Percentiles rank a stretch among this genome's conserved stretches.
Conservation (phyloP, 2,797 vertebrate species). For the Acrossocheilus fasciatus region DNA sequence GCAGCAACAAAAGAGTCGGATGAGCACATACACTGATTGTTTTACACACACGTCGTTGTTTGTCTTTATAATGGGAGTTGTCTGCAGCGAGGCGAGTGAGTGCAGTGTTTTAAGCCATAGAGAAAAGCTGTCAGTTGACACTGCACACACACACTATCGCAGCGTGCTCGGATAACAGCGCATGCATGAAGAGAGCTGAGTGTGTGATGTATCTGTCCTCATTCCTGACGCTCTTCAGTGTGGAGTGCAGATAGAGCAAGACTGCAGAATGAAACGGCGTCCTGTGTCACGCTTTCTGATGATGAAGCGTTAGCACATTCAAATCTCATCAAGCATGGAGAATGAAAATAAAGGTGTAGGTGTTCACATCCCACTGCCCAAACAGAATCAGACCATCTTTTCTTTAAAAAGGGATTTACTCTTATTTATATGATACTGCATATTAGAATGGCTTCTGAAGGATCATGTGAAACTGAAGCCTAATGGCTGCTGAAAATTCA, state of each 20-base stretch:
- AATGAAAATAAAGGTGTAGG: conserved; percentile 4
- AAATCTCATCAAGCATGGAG: conserved; percentile 9
- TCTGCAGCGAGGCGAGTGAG: background rate
- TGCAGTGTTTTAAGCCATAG: conserved; percentile 2
- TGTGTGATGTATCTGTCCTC: conserved; percentile 30
- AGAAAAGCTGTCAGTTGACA: conserved; percentile 28
- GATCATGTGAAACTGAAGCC: background rate
- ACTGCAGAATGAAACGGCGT: conserved; percentile 15
- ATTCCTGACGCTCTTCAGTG: conserved; percentile 27
- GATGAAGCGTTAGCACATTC: conserved; percentile 11
- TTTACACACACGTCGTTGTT: background rate
- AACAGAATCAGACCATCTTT: background rate
- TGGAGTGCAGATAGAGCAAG: conserved; percentile 29
- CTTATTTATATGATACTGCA: background rate
- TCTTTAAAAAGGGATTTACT: background rate
- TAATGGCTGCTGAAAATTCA: background rate
- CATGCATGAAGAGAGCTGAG: conserved; percentile 32
- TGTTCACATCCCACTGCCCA: background rate
- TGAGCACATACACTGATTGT: conserved; percentile 6
- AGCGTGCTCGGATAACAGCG: conserved; percentile 5
- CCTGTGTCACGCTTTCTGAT: conserved; percentile 26
- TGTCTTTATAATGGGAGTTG: conserved; percentile 12
- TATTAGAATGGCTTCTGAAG: background rate
- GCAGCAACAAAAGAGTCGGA: background rate
- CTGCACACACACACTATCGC: conserved; percentile 16